Evolutionary conservation across 2,113 vertebrate species (phyloP).

Genomic region (Diphyllodes magnificus): DNA sequence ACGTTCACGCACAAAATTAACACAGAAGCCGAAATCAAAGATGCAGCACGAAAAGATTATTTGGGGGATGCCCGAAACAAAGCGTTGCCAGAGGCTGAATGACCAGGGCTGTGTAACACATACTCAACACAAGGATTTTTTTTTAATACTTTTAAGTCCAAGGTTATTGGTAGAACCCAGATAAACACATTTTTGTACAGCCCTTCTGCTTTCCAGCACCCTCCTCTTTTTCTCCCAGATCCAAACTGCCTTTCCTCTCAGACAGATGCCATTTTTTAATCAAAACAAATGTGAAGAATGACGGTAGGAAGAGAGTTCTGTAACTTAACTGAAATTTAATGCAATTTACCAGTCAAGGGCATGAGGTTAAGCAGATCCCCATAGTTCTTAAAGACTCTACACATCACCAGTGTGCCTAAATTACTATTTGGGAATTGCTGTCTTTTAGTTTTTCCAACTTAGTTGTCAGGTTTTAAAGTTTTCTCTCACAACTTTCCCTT

Average conservation of each 20-base stretch:
- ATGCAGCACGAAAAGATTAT: neutral
- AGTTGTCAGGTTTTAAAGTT: neutral
- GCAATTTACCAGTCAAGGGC: neutral
- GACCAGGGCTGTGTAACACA: neutral
- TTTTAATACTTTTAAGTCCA: neutral
- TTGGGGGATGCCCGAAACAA: neutral
- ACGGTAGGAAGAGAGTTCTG: neutral
- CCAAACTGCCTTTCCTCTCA: neutral
- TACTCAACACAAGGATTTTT: neutral
- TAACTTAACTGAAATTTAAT: neutral
- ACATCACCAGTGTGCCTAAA: neutral
- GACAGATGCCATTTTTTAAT: neutral
- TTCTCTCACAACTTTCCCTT: neutral
- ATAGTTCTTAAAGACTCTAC: neutral
- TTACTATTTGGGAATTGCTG: neutral
- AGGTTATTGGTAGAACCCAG: neutral
- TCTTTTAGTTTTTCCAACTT: neutral
- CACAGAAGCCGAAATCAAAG: neutral
- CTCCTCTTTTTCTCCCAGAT: neutral
- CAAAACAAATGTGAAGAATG: neutral
- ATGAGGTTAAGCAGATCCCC: neutral
- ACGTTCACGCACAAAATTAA: neutral
- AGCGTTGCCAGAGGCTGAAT: fast-evolving
- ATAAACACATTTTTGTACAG: neutral
- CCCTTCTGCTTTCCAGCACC: neutral